A percentile compares a stretch with the other conserved stretches of the same genome.
phyloP scores from a whole-genome alignment of 2,888 invertebrate species.

The Drosophila koepferae region DNA sequence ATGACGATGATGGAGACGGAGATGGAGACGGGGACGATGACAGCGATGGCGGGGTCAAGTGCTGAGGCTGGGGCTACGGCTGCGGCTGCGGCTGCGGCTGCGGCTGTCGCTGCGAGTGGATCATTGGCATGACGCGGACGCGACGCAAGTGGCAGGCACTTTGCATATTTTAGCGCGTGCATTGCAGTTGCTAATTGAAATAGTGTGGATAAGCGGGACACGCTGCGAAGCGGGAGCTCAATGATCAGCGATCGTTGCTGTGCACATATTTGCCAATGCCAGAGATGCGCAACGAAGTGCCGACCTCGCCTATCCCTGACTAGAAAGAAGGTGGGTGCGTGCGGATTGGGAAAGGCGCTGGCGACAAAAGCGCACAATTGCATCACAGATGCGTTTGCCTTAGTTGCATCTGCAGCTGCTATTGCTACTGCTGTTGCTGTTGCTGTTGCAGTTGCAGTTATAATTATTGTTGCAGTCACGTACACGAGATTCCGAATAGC shows the following conservation, averaged over 20 bases:
- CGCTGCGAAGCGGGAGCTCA: neutral
- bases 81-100: constrained; percentile 11
- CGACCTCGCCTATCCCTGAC: constrained; percentile 74
- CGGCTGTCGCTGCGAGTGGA: constrained; percentile 30
- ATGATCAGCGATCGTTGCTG: constrained; percentile 60
- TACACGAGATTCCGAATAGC: constrained; percentile 24
- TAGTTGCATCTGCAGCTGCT: constrained; percentile 38
- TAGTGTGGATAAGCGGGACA: constrained; percentile 62
- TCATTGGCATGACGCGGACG: constrained; percentile 61
- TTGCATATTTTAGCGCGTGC: constrained; percentile 77
- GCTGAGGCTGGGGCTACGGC: constrained; percentile 35
- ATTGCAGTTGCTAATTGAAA: constrained; percentile 83
- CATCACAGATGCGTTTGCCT: constrained; percentile 62
- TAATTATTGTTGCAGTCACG: constrained; percentile 37
- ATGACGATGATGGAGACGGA: constrained; percentile 1
- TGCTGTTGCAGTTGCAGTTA: constrained; percentile 34
- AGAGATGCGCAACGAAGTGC: constrained; percentile 78
- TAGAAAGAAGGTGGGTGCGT: constrained; percentile 64
- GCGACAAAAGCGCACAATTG: constrained; percentile 67
- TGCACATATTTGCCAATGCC: constrained; percentile 75
- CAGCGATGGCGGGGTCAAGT: constrained; percentile 71
- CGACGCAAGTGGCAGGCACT: constrained; percentile 69
- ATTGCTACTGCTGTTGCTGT: constrained; percentile 29
- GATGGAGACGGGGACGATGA: constrained; percentile 6
- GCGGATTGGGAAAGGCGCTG: constrained; percentile 36